Base-by-base conservation (phyloP, 2,888 invertebrate species). In the Ectemnius continuus region DNA sequence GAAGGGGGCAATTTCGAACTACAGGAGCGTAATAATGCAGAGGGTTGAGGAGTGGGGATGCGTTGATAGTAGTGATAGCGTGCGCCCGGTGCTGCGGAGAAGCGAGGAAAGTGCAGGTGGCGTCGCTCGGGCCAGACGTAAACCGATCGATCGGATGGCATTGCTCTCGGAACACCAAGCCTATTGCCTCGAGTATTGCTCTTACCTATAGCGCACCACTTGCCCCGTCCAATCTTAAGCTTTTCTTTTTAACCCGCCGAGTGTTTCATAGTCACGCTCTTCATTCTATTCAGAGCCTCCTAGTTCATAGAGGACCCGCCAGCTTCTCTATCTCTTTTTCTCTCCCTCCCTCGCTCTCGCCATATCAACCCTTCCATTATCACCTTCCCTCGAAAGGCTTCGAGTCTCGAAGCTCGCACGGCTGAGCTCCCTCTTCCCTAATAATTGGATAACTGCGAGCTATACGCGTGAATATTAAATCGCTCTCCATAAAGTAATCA, bases 101-200 rank as follows among this genome's bases (percentile, higher is more conserved):
- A 16, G 52, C 52, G 52, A 52, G 52, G 52, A 52, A 52, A 52
- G 52, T 52, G 52, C 52, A 52, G 18, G 56, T 73, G 83, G 78
- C 83, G 83, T 80, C 81, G 79, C 78, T 76, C 79, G 81, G 84
- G 78, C 86, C 86, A 88, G 88, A 88, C 88, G 63, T 86, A 86
- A 88, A 86, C 85, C 84, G 87, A 88, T 88, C 88, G 88, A 88
- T 88, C 81, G 84, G 80, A 69, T 84, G 81, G 82, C 86, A 85
- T 79, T 82, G 84, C 84, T 85, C 87, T 84, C 84, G 16, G 52
- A 52, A 13, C 52, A 52, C 52, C 80, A 80, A 83, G 78, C 82
- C 72, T 78, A 75, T 76, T 74, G 73, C 75, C 59, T 68, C 23
- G 60, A 61, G 63, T 47, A 70, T 16, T 52, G 52, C 52, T 52